phyloP scores from a whole-genome alignment of 2,888 invertebrate species.

The Rhorus exstirpatorius region DNA sequence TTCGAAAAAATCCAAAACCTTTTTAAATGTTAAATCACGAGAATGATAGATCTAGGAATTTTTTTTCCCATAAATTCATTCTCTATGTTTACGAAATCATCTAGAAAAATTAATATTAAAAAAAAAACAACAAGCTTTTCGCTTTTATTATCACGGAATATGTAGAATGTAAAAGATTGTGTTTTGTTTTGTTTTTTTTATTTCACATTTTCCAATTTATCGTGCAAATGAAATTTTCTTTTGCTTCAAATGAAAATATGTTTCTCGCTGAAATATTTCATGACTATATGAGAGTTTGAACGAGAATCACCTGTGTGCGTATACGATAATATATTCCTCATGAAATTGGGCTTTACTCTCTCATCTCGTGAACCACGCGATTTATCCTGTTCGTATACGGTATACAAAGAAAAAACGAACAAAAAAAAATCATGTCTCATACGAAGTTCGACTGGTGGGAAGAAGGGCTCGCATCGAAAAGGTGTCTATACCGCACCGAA shows the following conservation, averaged over 20 bases:
- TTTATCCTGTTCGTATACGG: constrained; percentile 15
- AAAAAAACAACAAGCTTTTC: no score
- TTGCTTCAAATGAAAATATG: not conserved
- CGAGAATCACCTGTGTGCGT: not conserved
- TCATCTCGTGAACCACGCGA: constrained; percentile 13
- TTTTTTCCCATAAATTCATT: no score
- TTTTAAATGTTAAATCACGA: no score
- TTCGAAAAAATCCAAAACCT: no score
- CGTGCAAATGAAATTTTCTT: not conserved
- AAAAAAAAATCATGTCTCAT: constrained; percentile 18
- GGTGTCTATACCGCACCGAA: not conserved
- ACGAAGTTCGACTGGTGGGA: constrained; percentile 15
- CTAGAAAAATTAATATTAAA: no score
- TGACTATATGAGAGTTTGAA: not conserved
- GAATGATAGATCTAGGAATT: no score
- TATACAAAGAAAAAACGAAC: no score
- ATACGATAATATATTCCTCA: constrained; percentile 2
- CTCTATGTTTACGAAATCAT: no score
- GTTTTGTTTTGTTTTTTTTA: no score
- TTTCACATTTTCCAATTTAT: not conserved
- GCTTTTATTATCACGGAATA: no score
- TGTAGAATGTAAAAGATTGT: no score
- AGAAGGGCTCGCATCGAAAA: constrained; percentile 21
- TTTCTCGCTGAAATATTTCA: not conserved
- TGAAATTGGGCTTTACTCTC: constrained; percentile 13